Evolutionary conservation across 2,113 vertebrate genomes (phyloP), one percentile per base, ranked within the genome.

Genomic region (Cyanoderma ruficeps): DNA sequence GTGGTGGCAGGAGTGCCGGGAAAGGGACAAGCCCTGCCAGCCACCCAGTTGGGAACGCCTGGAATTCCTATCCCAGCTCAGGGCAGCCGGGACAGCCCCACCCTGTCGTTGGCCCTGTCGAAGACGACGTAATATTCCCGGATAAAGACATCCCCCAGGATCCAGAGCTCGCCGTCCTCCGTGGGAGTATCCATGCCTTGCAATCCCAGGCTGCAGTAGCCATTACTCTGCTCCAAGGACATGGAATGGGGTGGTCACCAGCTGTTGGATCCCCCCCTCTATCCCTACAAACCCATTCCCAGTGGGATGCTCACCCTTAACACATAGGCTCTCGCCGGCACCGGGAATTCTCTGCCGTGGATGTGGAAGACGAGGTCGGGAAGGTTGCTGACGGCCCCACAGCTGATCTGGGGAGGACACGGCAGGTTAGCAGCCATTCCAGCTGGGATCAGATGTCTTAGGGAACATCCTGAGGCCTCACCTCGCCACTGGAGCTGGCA

Each of bases 91-190:
- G 95, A 93, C 50, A 96, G 33, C 55, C 96, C 96, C 81, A 96
- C 77, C 52, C 1, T 53, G 95, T 96, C 47, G 69, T 44, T 78
- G 47, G 17, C 81, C 69, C 96, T 87, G 95, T 84, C 9, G 28
- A 95, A 96, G 96, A 96, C 24, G 4, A 86, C 21, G 3, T 96
- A 96, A 89, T 96, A 96, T 19, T 94, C 37, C 15, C 81, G 96
- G 93, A 96, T 94, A 93, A 96, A 96, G 72, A 96, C 55, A 3
- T 95, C 95, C 1, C 96, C 96, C 4, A 96, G 83, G 91, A 96
- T 96, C 96, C 96, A 96, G 56, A 91, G 60, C 23, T 89, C 92
- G 0, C 93, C 96, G 1, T 57, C 27, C 65, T 91, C 81, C 0
- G 95, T 89, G 77, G 91, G 69, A 16, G 28, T 3, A 3, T 75